Base-by-base conservation (phyloP, 2,888 invertebrate species). In the Rotaria sp. region DNA sequence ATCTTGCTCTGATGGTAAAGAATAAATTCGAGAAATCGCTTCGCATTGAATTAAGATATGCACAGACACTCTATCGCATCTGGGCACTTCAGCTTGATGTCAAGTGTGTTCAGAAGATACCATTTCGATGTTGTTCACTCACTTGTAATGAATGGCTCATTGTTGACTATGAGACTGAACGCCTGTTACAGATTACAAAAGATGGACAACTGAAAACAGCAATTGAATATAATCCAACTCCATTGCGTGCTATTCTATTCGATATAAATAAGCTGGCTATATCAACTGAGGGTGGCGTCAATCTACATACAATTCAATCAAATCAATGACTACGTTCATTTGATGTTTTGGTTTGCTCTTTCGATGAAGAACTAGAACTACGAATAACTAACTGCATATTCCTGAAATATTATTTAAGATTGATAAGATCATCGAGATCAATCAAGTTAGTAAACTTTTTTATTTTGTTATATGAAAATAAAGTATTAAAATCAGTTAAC, bases 21-120 rank as follows among this genome's bases (percentile, higher is more conserved):
- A 30, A 67, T 35, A 35, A 13, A 18, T 0, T 3, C 4, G 10
- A 67, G 5, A 67, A 30, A 30, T 8, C 7, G 1, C 10, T 67
- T 2, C 67, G 67, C 13, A 67, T 67, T 1, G 67, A 67, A 30
- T 35, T 67, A 5, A 13, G 67, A 67, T 67, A 15, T 35, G 35
- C 30, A 18, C 11, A 35, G 1, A 67, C 30, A 3, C 7, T 67
- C 4, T 18, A 30, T 11, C 7, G 7, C 30, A 18, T 67, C 5
- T 67, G 67, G 67, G 2, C 35, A 35, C 11, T 67, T 11, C 30
- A 4, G 35, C 67, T 67, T 67, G 67, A 35, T 67, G 30, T 30
- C 11, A 15, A 0, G 2, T 30, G 30, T 15, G 1, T 35, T 10
- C 0, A 30, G 3, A 3, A 2, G 0, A 4, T 15, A 18, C 0